Base-by-base conservation (phyloP, 1,140 invertebrate species). In the Leptopilina boulardi region DNA sequence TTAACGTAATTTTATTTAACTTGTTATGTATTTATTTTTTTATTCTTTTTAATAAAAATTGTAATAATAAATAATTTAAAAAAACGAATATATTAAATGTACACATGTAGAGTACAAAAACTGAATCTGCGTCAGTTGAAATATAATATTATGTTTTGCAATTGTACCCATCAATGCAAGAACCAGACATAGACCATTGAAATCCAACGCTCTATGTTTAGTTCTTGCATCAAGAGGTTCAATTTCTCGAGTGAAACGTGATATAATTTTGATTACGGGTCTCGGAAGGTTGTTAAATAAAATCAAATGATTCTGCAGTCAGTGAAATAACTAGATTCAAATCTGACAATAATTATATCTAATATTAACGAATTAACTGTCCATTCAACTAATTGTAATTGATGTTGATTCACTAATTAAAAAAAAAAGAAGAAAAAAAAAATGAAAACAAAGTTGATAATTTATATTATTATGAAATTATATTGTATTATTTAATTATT, bases 81-180 rank as follows among this genome's bases (percentile, higher is more conserved):
- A 18, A 4, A 18, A 47, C 15, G n/a, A 3, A 15, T 15, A 11
- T 47, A 15, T 41, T 5, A 4, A 41, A 41, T 47, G 13, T 47
- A 47, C 42, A n/a, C 6, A 15, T n/a, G 13, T 51, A n/a, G 15
- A 51, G 4, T 18, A 42, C 66, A 75, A 42, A 83, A 79, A 73
- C 51, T 54, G 56, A 76, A 9, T 18, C 10, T 30, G 9, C 34
- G 8, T 9, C 34, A 38, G 18, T 76, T 42, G 13, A 38, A 71
- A 4, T 51, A 4, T 13, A 0, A 2, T 3, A 10, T 51, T 77
- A 38, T 11, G 30, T 71, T 76, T 72, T 19, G 15, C 38, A 19
- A 76, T n/a, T n/a, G n/a, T n/a, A n/a, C n/a, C n/a, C n/a, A n/a
- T n/a, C n/a, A n/a, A n/a, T n/a, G n/a, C n/a, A n/a, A n/a, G n/a